These are phyloP conservation scores for Lycophotia porphyrea DNA, from an alignment of 2,888 invertebrate genomes.

Conservation along the genomic window DNA sequence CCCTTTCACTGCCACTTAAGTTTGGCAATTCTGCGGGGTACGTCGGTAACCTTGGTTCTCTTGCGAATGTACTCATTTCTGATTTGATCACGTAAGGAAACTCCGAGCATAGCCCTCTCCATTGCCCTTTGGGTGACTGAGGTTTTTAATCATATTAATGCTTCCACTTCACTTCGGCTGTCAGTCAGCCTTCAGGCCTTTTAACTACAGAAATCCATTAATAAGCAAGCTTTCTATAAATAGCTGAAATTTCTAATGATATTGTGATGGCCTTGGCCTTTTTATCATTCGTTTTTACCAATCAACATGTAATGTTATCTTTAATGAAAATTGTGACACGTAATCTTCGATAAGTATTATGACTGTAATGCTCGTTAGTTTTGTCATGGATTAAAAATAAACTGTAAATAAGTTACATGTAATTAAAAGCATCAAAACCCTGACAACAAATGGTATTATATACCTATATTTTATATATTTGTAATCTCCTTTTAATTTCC, in stretches of 20 bases:
- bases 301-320: slow-evolving; percentile 32
- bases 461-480: no score
- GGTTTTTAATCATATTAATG: neutral
- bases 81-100: no score
- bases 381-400: neutral
- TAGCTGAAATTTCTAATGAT: neutral
- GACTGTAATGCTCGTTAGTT: neutral
- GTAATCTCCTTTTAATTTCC: no score
- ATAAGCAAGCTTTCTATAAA: neutral
- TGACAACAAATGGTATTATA: no score
- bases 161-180: neutral
- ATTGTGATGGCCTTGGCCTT: neutral
- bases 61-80: no score
- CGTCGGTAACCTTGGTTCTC: no score
- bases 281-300: slow-evolving; percentile 28
- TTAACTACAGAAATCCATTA: neutral
- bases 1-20: no score
- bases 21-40: no score
- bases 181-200: neutral
- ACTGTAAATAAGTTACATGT: no score
- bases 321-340: slow-evolving; percentile 17
- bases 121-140: no score
- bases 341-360: neutral
- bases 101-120: no score
- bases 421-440: no score